Evolutionary conservation across 2,888 invertebrate genomes (phyloP), one percentile per base, ranked within the genome.

Genomic region (Yponomeuta evonymella): DNA sequence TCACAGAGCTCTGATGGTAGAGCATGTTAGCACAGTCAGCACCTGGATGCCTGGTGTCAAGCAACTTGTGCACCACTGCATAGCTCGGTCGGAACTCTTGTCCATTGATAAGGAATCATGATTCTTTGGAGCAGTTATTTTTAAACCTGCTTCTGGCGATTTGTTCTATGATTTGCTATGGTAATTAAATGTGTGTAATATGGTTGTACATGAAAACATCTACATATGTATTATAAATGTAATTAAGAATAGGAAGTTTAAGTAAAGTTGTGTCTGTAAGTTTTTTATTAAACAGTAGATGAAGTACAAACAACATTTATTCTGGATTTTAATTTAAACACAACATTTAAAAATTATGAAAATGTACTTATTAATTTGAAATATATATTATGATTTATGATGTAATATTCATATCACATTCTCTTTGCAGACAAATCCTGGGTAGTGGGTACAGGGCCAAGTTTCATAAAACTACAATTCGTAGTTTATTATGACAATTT

Each of bases 1-100:
- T 69, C 94, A 94, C 75, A 83, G 93, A 77, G 86, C 89, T 0
- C 80, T 95, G 29, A 94, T 94, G 94, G 93, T 94, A 74, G 93
- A 94, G 73, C 88, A 94, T 84, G 92, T 94, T 0, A 88, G 92
- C 72, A 79, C 88, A 10, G 94, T 94, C 1, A 92, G 93, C 69
- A 86, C 87, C 1, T 95, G 94, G 94, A 94, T 95, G 92, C 92
- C 94, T 0, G 94, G 93, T 65, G 87, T 95, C 48, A 93, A 94
- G 76, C 93, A 94, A 72, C 83, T 95, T 0, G 93, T 95, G 72
- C 89, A 93, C 74, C 88, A 90, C 74, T 88, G 85, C 74, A 84
- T 87, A 73, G 90, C 91, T 71, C 83, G 88, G 29, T 81, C 83
- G 33, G 92, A 92, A 77, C 78, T 92, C 29, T 74, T 92, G n/a